phyloP scores from a whole-genome alignment of 2,113 vertebrate genomes.

The Poicephalus meyeri region DNA sequence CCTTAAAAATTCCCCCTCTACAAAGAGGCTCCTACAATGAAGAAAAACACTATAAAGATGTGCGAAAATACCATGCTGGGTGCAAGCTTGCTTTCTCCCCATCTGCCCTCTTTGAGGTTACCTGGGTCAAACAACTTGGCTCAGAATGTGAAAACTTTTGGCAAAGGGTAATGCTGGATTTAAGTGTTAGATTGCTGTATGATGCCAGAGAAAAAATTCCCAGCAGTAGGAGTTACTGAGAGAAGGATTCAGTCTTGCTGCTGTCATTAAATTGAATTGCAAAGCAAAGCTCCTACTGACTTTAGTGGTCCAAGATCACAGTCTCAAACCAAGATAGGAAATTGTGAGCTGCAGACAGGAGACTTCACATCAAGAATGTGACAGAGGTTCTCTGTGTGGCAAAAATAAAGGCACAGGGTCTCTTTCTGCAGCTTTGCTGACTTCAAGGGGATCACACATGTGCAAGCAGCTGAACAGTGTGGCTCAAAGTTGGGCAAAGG shows the following conservation, averaged over 20 bases:
- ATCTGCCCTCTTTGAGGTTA: not conserved
- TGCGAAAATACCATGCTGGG: not conserved
- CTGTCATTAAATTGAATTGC: not conserved
- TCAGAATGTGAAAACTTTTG: not conserved
- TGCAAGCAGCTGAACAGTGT: not conserved
- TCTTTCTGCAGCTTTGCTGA: not conserved
- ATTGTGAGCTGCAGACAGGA: not conserved
- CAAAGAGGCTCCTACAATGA: not conserved
- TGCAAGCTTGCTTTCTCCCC: not conserved
- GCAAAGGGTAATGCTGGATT: not conserved
- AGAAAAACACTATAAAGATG: not conserved
- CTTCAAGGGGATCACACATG: not conserved
- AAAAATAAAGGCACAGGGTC: not conserved
- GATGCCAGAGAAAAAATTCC: not conserved
- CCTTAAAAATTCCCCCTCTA: not conserved
- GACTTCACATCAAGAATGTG: not conserved
- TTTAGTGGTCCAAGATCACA: not conserved
- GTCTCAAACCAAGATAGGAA: not conserved
- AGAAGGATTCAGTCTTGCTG: not conserved
- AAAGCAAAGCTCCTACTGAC: slow-evolving; percentile 3
- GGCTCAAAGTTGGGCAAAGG: not conserved
- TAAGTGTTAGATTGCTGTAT: not conserved
- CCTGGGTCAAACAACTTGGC: not conserved
- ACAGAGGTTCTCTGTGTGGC: not conserved
- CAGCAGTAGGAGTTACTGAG: not conserved